Evolutionary conservation across 2,113 vertebrate genomes (phyloP), one percentile per base, ranked within the genome.

Genomic region (Paradoxurus hermaphroditus): DNA sequence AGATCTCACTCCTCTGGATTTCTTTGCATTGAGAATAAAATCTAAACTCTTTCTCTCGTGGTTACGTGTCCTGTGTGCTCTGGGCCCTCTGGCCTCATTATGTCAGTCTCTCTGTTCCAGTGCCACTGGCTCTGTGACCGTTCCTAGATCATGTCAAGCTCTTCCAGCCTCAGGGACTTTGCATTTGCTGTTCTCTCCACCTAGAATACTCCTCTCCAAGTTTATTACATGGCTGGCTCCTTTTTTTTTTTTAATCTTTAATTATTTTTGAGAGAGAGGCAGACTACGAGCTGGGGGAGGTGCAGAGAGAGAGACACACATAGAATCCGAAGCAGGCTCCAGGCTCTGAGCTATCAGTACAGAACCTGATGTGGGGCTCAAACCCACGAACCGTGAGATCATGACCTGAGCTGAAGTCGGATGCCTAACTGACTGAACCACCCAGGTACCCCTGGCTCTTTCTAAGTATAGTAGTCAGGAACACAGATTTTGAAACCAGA

Each of bases 401-500:
- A 19, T 56, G 53, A 56, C 53, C 53, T 25, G 56, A 59, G 56
- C 56, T 23, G 56, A 59, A 59, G 19, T 59, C 8, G 21, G 56
- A 59, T 59, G 56, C 3, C 23, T 59, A 59, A 59, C 56, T 59
- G 21, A 59, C 56, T 59, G 56, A 59, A 21, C 56, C 21, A 59
- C 56, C 56, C 21, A 23, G 56, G 56, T 8, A 59, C 56, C 56
- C 21, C 51, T 77, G 44, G 73, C 18, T 72, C 25, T 49, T 93
- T 41, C 59, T 78, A 29, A 18, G 62, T 49, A 62, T 0, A 86
- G 59, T 7, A 46, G 44, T 65, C 41, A 81, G 51, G 14, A 72
- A 89, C 31, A 67, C n/a, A 81, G 78, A 73, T 68, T 91, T 68
- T 93, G 67, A 86, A 95, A 84, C 29, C 73, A 83, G 68, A 65